Percentiles rank a stretch among this genome's conserved stretches.
Conservation (phyloP, 2,797 vertebrate species). For the Gallinago stenura region DNA sequence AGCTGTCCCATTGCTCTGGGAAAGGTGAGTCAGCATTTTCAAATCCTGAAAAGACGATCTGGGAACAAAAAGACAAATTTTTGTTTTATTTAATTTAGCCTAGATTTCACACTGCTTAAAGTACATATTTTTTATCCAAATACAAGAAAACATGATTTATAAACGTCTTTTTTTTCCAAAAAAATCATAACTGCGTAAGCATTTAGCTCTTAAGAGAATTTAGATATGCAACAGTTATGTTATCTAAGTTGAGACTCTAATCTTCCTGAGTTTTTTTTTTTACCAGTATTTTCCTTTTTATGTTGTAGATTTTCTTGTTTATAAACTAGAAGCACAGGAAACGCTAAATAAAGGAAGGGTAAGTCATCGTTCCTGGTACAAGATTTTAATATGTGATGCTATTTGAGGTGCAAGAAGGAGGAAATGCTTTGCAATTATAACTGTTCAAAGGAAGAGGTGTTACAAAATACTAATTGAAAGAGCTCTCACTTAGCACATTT, state of each 20-base stretch:
- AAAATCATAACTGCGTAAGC: neutral
- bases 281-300: conserved; percentile 13
- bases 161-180: neutral
- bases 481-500: neutral
- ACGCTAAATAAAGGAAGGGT: conserved; percentile 98
- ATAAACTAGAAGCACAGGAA: conserved; percentile 96
- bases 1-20: neutral
- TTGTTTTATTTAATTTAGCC: neutral
- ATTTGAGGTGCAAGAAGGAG: neutral
- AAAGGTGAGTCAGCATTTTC: accelerated
- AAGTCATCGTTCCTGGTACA: conserved; percentile 48
- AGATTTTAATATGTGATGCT: neutral
- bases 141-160: accelerated
- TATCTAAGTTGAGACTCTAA: neutral
- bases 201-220: neutral
- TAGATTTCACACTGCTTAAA: neutral
- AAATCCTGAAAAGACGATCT: neutral
- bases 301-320: conserved; percentile 93
- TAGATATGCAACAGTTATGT: neutral
- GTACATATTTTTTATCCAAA: accelerated
- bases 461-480: conserved; percentile 20
- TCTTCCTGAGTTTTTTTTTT: neutral
- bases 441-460: conserved; percentile 11
- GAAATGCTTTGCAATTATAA: conserved; percentile 25
- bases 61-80: neutral